phyloP scores from a whole-genome alignment of 2,797 vertebrate species.

The Australoheros facetus region DNA sequence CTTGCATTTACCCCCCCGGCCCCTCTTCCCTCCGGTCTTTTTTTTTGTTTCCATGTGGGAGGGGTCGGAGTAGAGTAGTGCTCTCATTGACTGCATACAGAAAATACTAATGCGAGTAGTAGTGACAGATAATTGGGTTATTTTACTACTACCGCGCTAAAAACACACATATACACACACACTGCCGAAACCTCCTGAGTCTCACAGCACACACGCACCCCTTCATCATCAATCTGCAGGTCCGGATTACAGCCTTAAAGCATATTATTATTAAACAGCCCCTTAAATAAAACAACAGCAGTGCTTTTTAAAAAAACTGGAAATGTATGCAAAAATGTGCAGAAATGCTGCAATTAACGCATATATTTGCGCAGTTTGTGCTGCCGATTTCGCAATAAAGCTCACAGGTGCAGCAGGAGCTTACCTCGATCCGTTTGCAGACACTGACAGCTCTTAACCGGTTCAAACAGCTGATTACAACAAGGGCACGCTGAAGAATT shows the following conservation, averaged over 20 bases:
- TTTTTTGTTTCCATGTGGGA: conserved; percentile 48
- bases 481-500: background rate
- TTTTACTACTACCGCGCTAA: conserved; percentile 12
- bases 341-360: background rate
- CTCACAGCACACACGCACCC: background rate
- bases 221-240: background rate
- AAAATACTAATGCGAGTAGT: conserved; percentile 51
- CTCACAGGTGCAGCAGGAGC: conserved; percentile 43
- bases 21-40: conserved; percentile 22
- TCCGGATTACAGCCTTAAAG: accelerated
- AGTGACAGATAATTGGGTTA: conserved; percentile 39
- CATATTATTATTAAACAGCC: background rate
- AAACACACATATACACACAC: background rate
- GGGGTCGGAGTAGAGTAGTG: conserved; percentile 64
- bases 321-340: background rate
- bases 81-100: conserved; percentile 60
- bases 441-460: conserved; percentile 8
- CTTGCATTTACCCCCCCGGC: too few relatives aligned
- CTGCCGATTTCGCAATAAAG: background rate
- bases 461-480: conserved; percentile 45
- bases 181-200: background rate
- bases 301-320: background rate
- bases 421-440: conserved; percentile 37
- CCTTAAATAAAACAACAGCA: background rate
- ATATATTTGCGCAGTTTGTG: conserved; percentile 1